Conservation (phyloP, 2,797 vertebrate species). For the Somateria mollissima region DNA sequence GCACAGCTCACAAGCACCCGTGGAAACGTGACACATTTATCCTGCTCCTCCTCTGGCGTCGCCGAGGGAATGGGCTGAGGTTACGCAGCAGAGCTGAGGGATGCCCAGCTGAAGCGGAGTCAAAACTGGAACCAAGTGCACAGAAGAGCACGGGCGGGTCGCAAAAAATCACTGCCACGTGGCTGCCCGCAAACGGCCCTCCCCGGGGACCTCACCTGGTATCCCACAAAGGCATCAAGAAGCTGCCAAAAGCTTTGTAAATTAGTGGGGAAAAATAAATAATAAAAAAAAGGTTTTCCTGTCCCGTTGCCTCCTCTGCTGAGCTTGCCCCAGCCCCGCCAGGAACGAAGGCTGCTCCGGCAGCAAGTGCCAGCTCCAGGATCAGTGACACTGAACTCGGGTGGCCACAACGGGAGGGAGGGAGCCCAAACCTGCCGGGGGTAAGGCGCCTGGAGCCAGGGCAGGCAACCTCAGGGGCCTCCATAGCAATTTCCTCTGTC, state of each 20-base stretch:
- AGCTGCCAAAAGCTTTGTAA: neutral
- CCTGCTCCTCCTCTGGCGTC: constrained; percentile 1
- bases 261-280: neutral
- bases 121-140: neutral
- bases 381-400: constrained; percentile 34
- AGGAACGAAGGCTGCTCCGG: rapidly evolving
- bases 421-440: constrained; percentile 59
- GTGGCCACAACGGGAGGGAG: constrained; percentile 44
- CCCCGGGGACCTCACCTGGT: neutral
- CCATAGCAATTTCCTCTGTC: constrained; percentile 59
- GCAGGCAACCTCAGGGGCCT: constrained; percentile 44
- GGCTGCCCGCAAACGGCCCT: neutral
- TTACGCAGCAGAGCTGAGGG: neutral
- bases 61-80: neutral
- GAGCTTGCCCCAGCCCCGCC: neutral
- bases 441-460: constrained; percentile 39
- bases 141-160: neutral
- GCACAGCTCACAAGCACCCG: constrained; percentile 6
- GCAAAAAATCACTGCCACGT: neutral
- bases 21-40: neutral
- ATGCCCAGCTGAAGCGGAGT: neutral
- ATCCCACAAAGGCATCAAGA: neutral
- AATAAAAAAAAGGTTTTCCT: neutral
- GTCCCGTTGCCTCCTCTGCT: neutral
- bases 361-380: neutral